Percentiles rank a stretch among this genome's conserved stretches.
These are phyloP conservation scores for Styela clava DNA, from an alignment of 23 tunicate genomes.

Conservation along the genomic window DNA sequence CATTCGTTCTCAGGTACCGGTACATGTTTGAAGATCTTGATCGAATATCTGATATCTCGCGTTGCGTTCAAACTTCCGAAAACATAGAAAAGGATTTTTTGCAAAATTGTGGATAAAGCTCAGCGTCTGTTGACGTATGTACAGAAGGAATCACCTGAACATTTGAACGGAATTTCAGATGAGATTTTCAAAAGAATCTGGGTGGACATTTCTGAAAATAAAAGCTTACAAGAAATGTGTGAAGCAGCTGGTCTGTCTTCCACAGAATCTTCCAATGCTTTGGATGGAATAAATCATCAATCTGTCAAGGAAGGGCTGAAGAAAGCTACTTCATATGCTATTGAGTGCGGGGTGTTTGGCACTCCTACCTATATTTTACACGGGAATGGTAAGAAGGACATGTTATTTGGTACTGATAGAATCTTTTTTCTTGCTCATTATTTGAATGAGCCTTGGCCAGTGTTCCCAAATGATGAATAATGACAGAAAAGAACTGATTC, in stretches of 20 bases:
- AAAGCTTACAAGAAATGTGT: conserved; percentile 43
- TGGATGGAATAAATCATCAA: not conserved
- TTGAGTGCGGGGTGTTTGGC: conserved; percentile 65
- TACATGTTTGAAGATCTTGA: not conserved
- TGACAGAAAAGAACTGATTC: no score
- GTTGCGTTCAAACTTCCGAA: conserved; percentile 23
- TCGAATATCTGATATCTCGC: not conserved
- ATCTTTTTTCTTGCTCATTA: conserved; percentile 28
- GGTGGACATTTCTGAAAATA: conserved; percentile 43
- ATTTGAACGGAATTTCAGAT: conserved; percentile 37
- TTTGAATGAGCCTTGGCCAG: not conserved
- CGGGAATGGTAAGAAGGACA: conserved; percentile 30
- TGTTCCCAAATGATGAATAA: not conserved
- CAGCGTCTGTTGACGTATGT: conserved; percentile 52
- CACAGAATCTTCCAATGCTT: not conserved
- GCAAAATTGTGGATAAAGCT: conserved; percentile 47
- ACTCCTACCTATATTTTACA: conserved; percentile 71
- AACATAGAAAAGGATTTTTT: conserved; percentile 35
- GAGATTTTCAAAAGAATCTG: conserved; percentile 50
- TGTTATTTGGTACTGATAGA: conserved; percentile 78
- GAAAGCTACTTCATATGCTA: conserved; percentile 38
- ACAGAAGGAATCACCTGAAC: conserved; percentile 26
- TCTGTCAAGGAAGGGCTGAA: conserved; percentile 32
- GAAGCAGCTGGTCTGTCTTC: conserved; percentile 26
- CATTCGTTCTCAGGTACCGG: conserved; percentile 17